Conservation (phyloP, 2,888 invertebrate genomes). For the Melanchra persicariae region DNA sequence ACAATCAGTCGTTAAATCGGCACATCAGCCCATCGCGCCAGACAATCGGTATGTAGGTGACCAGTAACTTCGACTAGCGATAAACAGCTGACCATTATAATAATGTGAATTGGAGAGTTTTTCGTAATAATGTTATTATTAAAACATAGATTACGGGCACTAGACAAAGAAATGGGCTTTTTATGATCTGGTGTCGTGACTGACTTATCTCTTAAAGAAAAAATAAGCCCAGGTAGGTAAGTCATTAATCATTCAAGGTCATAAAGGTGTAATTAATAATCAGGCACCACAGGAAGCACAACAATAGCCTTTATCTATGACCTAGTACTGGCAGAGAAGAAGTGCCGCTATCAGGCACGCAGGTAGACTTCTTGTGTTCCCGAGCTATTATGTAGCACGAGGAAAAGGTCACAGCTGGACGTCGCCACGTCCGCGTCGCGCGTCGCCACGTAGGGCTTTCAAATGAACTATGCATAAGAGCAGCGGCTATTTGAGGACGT, state of each 20-base stretch:
- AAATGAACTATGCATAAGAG: slow-evolving; percentile 43
- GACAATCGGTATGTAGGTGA: slow-evolving; percentile 33
- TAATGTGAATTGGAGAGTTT: neutral
- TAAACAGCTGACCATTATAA: slow-evolving; percentile 6
- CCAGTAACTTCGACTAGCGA: slow-evolving; percentile 5
- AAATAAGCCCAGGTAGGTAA: neutral
- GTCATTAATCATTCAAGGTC: slow-evolving; percentile 17
- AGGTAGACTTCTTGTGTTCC: neutral
- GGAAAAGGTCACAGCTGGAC: slow-evolving; percentile 35
- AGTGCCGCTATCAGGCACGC: neutral
- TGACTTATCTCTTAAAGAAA: neutral
- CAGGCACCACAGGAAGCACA: slow-evolving; percentile 8
- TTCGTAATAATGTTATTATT: neutral
- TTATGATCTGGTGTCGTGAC: neutral
- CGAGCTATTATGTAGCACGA: neutral
- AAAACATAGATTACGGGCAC: no score
- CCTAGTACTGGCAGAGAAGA: slow-evolving; percentile 13
- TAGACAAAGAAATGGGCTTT: neutral
- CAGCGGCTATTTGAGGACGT: slow-evolving; percentile 53
- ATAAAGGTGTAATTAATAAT: neutral
- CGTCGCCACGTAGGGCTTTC: slow-evolving; percentile 1
- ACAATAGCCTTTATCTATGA: slow-evolving; percentile 20
- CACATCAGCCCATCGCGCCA: slow-evolving; percentile 3
- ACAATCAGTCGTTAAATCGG: neutral
- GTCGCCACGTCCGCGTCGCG: slow-evolving; percentile 9